Conservation (phyloP, 2,797 vertebrate species). For the Cynopterus sphinx region DNA sequence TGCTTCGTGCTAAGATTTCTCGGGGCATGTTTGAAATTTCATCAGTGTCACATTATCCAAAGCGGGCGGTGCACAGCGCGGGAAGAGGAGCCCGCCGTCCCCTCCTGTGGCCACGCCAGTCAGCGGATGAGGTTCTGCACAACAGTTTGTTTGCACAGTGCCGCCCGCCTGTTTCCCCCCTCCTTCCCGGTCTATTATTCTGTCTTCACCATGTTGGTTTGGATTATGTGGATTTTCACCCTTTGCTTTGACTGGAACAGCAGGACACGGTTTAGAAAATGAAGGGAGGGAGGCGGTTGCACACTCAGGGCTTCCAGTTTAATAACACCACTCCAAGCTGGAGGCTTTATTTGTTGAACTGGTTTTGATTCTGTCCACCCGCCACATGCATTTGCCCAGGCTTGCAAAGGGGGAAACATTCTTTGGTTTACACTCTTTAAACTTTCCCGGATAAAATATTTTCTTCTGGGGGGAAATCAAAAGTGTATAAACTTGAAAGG, state of each 20-base stretch:
- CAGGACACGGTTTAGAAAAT: slow-evolving; percentile 81
- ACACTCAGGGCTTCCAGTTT: slow-evolving; percentile 75
- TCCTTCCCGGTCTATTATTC: slow-evolving; percentile 77
- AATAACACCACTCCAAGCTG: slow-evolving; percentile 77
- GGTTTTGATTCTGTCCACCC: slow-evolving; percentile 74
- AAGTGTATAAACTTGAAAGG: neutral
- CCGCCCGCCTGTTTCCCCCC: slow-evolving; percentile 65
- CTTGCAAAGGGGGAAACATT: neutral
- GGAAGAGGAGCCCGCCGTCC: neutral
- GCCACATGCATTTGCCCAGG: slow-evolving; percentile 11
- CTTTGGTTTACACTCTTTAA: slow-evolving; percentile 28
- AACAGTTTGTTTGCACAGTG: slow-evolving; percentile 72
- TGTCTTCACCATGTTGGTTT: slow-evolving; percentile 83
- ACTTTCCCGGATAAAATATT: slow-evolving; percentile 49
- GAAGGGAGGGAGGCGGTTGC: slow-evolving; percentile 60
- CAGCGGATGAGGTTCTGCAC: neutral
- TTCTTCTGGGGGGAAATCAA: slow-evolving; percentile 54
- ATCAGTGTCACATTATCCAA: neutral
- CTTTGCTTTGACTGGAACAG: slow-evolving; percentile 86
- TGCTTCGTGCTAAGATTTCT: neutral
- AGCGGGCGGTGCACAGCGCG: neutral
- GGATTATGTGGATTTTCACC: slow-evolving; percentile 85
- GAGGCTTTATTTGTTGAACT: slow-evolving; percentile 67
- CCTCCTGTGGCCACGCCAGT: neutral
- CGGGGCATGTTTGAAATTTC: neutral